Conservation (phyloP, 2,113 vertebrate genomes). For the Notarius quadriscutis region DNA sequence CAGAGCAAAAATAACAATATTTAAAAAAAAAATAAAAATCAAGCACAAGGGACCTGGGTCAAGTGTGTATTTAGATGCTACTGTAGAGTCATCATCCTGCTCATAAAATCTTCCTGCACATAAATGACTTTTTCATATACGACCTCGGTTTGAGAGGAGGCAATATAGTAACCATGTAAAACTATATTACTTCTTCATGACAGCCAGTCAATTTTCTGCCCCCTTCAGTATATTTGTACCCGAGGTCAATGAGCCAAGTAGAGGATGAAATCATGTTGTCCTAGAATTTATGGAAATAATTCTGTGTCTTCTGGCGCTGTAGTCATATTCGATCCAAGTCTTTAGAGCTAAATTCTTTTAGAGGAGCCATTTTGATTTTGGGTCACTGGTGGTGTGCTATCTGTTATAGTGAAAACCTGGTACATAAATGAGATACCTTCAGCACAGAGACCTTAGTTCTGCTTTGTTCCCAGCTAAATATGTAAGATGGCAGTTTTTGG, state of each 20-base stretch:
- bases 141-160: conserved; percentile 31
- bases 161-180: conserved; percentile 16
- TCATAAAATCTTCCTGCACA: conserved; percentile 16
- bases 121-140: conserved; percentile 29
- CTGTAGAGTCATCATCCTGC: conserved; percentile 9
- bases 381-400: conserved; percentile 1
- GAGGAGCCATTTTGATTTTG: neutral
- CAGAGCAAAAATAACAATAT: neutral
- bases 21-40: neutral
- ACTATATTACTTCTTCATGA: conserved; percentile 30
- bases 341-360: neutral
- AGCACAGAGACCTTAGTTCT: neutral
- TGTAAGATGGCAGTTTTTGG: neutral
- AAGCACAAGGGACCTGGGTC: conserved; percentile 2
- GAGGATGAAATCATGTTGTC: conserved; percentile 36
- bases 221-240: conserved; percentile 8
- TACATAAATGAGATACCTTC: neutral
- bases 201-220: conserved; percentile 20
- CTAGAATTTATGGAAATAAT: conserved; percentile 11
- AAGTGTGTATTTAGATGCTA: conserved; percentile 28
- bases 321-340: neutral
- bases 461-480: neutral
- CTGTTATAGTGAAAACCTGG: neutral
- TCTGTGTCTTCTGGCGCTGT: neutral
- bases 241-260: conserved; percentile 23